Evolutionary conservation across 2,113 vertebrate genomes (phyloP), one percentile per base, ranked within the genome.

Genomic region (Desmodus rotundus): DNA sequence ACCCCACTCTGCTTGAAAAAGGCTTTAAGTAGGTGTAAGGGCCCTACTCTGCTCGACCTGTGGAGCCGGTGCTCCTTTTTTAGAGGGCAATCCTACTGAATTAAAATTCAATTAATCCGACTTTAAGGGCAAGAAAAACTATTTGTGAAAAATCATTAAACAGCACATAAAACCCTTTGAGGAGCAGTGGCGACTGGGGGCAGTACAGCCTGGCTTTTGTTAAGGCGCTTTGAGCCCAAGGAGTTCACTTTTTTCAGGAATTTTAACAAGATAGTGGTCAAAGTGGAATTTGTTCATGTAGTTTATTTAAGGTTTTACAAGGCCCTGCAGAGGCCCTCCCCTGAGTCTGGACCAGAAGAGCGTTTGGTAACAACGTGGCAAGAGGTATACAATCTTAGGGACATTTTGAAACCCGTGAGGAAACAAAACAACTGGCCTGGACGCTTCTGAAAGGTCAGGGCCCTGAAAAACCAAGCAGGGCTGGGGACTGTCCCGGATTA

Each of bases 241-340:
- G 94, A 96, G 95, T 96, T 97, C 88, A 97, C 90, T 93, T 97
- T 97, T 97, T 93, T 54, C 45, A 97, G 96, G 97, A 97, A 97
- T 98, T 97, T 97, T 98, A 98, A 98, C 97, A 98, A 98, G 97
- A 98, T 31, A 95, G 96, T 95, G 87, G 93, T 97, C 97, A 96
- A 97, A 97, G 96, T 94, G 94, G 96, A 97, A 97, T 97, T 96
- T 96, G 97, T 96, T 93, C 91, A 28, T 45, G 63, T 56, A 26
- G 83, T 97, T 97, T 97, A 97, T 96, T 97, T 97, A 98, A 97
- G 94, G 83, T 97, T 98, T 98, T 97, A 98, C 96, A 89, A 97
- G 97, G 54, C 80, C 72, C 89, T 93, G 93, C 76, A 65, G 91
- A 81, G 89, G 56, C 88, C 67, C 90, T 94, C 93, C 87, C 24